Evolutionary conservation across 1,140 invertebrate genomes (phyloP).

Genomic region (Planococcus citri): DNA sequence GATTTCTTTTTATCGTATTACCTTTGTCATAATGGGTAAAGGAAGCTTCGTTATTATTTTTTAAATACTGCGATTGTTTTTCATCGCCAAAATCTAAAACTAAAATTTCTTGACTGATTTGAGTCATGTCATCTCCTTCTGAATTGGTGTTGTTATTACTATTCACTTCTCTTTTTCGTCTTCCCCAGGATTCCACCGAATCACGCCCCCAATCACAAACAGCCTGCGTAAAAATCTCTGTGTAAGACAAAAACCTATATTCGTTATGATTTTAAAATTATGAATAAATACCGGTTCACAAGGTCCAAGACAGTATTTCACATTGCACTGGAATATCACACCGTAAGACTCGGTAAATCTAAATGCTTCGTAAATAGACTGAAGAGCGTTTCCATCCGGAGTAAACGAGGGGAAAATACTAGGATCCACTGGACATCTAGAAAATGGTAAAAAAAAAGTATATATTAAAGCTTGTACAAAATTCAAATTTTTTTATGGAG

Average conservation of each 20-base stretch:
- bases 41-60: constrained; percentile 44
- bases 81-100: constrained; percentile 84
- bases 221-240: constrained; percentile 44
- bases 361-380: constrained; percentile 87
- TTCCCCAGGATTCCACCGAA: constrained; percentile 77
- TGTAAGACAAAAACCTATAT: no score
- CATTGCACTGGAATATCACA: constrained; percentile 94
- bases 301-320: constrained; percentile 88
- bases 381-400: constrained; percentile 73
- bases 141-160: constrained; percentile 40
- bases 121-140: constrained; percentile 71
- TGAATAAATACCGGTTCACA: constrained; percentile 67
- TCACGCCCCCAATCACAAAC: constrained; percentile 79
- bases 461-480: constrained; percentile 15
- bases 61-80: constrained; percentile 64
- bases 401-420: constrained; percentile 84
- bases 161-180: constrained; percentile 60
- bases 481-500: neutral
- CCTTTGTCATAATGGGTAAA: constrained; percentile 63
- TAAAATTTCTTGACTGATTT: constrained; percentile 78
- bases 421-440: constrained; percentile 79
- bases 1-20: constrained; percentile 33
- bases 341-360: constrained; percentile 91
- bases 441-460: constrained; percentile 25
- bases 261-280: neutral